Conservation (phyloP, 2,888 invertebrate genomes). For the Brassicogethes aeneus region DNA sequence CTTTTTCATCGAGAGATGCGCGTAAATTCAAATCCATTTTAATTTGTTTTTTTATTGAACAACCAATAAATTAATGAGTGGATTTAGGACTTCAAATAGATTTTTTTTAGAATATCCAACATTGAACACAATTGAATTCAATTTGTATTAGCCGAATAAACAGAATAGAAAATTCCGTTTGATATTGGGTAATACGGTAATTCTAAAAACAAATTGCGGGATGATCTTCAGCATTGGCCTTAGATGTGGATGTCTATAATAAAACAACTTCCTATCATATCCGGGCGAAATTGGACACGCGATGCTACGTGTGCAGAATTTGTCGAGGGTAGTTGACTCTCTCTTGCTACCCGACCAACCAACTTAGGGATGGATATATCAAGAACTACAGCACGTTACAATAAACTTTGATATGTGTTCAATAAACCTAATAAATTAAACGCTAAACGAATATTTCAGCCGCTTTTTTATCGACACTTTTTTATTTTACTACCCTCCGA, state of each 20-base stretch:
- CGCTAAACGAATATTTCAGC: slow-evolving; percentile 21
- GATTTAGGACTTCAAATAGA: no score
- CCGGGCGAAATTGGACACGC: slow-evolving; percentile 32
- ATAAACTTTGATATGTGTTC: slow-evolving; percentile 30
- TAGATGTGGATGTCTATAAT: slow-evolving; percentile 30
- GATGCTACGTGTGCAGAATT: slow-evolving; percentile 38
- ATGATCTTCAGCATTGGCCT: slow-evolving; percentile 25
- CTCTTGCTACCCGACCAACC: neutral
- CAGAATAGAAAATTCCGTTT: no score
- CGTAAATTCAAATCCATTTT: no score
- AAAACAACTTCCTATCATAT: slow-evolving; percentile 32
- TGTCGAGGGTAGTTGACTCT: slow-evolving; percentile 15
- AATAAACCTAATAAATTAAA: slow-evolving; percentile 31
- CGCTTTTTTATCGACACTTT: slow-evolving; percentile 13
- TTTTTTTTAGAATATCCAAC: no score
- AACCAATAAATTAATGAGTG: no score
- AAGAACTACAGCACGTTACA: slow-evolving; percentile 25
- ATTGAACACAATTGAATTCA: no score
- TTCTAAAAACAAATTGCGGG: slow-evolving; percentile 21
- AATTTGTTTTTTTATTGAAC: no score
- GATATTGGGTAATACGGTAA: slow-evolving; percentile 6
- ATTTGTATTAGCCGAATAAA: no score
- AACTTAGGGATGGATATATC: slow-evolving; percentile 18
- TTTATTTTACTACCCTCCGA: neutral
- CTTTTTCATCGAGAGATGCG: no score